Conservation (phyloP, 1,140 invertebrate species). For the Pseudomyrmex pallidus region DNA sequence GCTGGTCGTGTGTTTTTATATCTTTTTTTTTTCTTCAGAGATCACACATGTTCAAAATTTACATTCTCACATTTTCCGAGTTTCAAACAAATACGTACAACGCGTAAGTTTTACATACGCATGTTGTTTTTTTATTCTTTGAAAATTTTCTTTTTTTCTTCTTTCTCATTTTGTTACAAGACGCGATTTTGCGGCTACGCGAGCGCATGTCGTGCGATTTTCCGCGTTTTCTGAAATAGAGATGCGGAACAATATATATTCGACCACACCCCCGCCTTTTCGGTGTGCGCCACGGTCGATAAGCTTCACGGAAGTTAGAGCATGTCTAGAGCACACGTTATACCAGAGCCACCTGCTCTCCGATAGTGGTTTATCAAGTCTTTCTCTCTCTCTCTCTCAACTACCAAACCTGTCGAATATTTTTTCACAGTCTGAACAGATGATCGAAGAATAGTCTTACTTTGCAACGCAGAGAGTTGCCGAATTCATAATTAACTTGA, state of each 20-base stretch:
- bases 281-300: constrained; percentile 60
- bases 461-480: too few species aligned
- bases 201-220: not conserved
- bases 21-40: too few species aligned
- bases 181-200: not conserved
- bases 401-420: not conserved
- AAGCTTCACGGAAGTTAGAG: constrained; percentile 48
- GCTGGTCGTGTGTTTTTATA: too few species aligned
- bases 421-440: not conserved
- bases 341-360: constrained; percentile 29
- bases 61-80: too few species aligned
- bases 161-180: not conserved
- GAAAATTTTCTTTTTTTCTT: too few species aligned
- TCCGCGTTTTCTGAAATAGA: not conserved
- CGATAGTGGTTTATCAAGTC: not conserved
- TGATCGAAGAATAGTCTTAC: too few species aligned
- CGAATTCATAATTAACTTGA: too few species aligned
- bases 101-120: too few species aligned
- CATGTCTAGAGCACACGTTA: constrained; percentile 51
- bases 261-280: constrained; percentile 69
- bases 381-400: too few species aligned
- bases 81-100: too few species aligned
- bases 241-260: constrained; percentile 35
- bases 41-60: too few species aligned
- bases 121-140: too few species aligned